phyloP scores from a whole-genome alignment of 2,888 invertebrate species.

The Chrysotoxum bicinctum region DNA sequence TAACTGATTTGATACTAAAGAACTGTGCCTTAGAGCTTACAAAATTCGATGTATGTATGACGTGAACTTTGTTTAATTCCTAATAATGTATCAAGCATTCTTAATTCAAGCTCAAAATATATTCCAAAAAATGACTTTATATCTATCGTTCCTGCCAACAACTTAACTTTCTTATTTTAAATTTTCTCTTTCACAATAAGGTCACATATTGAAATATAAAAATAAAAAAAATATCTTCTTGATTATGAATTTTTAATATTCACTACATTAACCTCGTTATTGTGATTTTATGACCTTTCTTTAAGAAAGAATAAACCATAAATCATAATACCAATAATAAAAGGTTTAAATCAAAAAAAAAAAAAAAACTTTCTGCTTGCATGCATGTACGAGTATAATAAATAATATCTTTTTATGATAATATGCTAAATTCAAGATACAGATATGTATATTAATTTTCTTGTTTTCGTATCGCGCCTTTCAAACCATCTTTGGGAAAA shows the following conservation, averaged over 20 bases:
- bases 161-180: not conserved
- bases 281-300: conserved; percentile 13
- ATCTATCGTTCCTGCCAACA: not conserved
- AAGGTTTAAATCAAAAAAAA: conserved; percentile 32
- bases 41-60: too few relatives aligned
- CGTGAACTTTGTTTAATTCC: too few relatives aligned
- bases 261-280: conserved; percentile 3
- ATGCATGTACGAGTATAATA: conserved; percentile 3
- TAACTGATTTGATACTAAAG: too few relatives aligned
- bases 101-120: too few relatives aligned
- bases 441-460: not conserved
- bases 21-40: too few relatives aligned
- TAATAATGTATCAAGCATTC: too few relatives aligned
- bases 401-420: conserved; percentile 15
- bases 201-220: not conserved
- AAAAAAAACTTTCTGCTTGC: not conserved
- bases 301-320: conserved; percentile 15
- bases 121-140: too few relatives aligned
- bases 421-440: conserved; percentile 8
- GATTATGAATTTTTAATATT: conserved; percentile 6
- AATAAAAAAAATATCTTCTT: not conserved
- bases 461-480: not conserved
- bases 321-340: conserved; percentile 35
- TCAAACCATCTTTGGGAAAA: not conserved
- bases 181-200: conserved; percentile 13